Base-by-base conservation (phyloP, 2,888 invertebrate species). In the Agriopis marginaria region DNA sequence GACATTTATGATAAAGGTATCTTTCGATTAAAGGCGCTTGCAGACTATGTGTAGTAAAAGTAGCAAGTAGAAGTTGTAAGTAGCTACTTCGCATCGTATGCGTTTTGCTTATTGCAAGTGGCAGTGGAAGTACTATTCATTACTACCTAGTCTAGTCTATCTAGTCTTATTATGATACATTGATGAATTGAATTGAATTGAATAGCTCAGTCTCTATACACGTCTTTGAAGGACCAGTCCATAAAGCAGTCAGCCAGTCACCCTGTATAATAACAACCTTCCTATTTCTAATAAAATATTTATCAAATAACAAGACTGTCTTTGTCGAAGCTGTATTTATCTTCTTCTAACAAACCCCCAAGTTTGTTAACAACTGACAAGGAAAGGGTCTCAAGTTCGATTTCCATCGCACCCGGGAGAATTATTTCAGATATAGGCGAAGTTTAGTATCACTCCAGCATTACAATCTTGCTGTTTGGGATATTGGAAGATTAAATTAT, bases 281-380 rank as follows among this genome's bases (percentile, higher is more conserved):
- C 47, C 49, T 61, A 51, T 40, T 56, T 56, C 44, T 40, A 56
- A 45, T 54, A 47, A 64, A 55, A 56, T 58, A 56, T 59, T 51
- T 42, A 56, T 58, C 40, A 51, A 58, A 58, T 40, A 39, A 49
- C 40, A 59, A 50, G 55, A 47, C 55, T 39, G 55, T 60, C 59
- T 59, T 60, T 63, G 55, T 60, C 54, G 44, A 63, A 59, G 54
- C 51, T 63, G 40, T 59, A 68, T 68, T 60, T 59, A 68, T 64
- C 49, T 64, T 50, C 54, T 61, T 23, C 11, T 11, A 49, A 64
- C 64, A 69, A 61, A 64, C 42, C 54, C 14, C 42, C 11, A 64
- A 65, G 69, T 71, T 68, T 65, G 66, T 71, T 66, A 58, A 40
- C 45, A 66, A 73, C 55, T 69, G 62, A 69, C 69, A 65, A 65